Percentiles rank a stretch among this genome's conserved stretches.
phyloP scores from a whole-genome alignment of 2,113 vertebrate species.

The Gavia stellata region DNA sequence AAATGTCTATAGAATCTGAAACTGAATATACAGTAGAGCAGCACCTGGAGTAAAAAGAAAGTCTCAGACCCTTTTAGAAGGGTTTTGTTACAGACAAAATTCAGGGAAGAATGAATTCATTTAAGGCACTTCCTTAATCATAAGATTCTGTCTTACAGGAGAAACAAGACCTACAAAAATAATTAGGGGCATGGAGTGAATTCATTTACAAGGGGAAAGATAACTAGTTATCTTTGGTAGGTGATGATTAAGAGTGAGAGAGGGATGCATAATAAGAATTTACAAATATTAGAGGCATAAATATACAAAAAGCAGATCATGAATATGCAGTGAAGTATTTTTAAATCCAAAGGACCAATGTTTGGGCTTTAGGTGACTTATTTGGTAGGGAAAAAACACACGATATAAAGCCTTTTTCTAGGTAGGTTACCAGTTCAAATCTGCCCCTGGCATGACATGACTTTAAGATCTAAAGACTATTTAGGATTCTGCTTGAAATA shows the following conservation, averaged over 20 bases:
- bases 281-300: constrained; percentile 66
- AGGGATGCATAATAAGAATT: constrained; percentile 64
- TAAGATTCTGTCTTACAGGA: constrained; percentile 36
- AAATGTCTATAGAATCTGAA: not conserved
- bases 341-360: constrained; percentile 38
- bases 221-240: constrained; percentile 58
- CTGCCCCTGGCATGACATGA: not conserved
- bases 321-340: constrained; percentile 53
- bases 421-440: not conserved
- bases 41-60: not conserved
- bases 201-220: constrained; percentile 51
- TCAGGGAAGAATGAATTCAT: constrained; percentile 43
- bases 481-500: not conserved
- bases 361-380: constrained; percentile 48
- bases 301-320: constrained; percentile 62
- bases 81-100: constrained; percentile 1
- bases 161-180: constrained; percentile 46
- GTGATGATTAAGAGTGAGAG: constrained; percentile 52
- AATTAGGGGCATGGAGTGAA: constrained; percentile 53
- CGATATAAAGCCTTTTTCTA: not conserved
- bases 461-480: not conserved
- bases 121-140: constrained; percentile 52
- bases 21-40: not conserved
- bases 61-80: not conserved
- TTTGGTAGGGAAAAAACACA: not conserved